Percentiles rank a stretch among this genome's conserved stretches.
phyloP scores from a whole-genome alignment of 2,888 invertebrate genomes.

The Latrodectus elegans region DNA sequence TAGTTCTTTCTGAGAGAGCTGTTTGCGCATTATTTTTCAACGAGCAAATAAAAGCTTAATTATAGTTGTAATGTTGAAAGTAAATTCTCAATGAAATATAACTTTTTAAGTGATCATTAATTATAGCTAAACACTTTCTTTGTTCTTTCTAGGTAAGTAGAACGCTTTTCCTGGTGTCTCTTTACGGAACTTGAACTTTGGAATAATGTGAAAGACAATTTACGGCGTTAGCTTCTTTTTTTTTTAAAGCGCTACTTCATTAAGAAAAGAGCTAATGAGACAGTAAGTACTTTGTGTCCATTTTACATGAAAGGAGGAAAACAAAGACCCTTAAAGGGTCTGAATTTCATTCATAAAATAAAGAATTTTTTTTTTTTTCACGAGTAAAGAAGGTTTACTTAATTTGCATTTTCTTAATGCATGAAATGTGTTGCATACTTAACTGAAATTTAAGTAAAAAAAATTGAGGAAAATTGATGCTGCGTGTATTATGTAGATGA shows the following conservation, averaged over 20 bases:
- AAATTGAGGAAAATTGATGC: no score
- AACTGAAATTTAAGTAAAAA: no score
- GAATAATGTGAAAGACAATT: constrained; percentile 57
- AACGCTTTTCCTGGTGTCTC: background rate
- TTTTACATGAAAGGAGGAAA: constrained; percentile 7
- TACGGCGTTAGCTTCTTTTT: constrained; percentile 49
- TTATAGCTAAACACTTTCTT: constrained; percentile 61
- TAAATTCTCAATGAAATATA: constrained; percentile 64
- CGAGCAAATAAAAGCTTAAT: constrained; percentile 44
- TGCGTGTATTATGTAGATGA: no score
- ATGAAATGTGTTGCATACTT: no score
- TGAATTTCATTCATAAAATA: background rate
- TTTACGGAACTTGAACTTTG: background rate
- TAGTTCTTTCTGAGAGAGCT: constrained; percentile 19
- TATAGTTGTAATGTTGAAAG: constrained; percentile 37
- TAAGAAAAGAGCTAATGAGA: constrained; percentile 58
- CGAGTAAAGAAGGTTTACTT: no score
- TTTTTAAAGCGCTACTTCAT: constrained; percentile 61
- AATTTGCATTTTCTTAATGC: no score
- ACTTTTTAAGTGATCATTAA: constrained; percentile 69
- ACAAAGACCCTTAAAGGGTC: constrained; percentile 10
- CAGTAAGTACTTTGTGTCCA: constrained; percentile 54
- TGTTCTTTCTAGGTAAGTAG: constrained; percentile 65
- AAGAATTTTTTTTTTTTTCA: background rate
- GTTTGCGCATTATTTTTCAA: constrained; percentile 31